phyloP scores from a whole-genome alignment of 2,888 invertebrate genomes.

The Stictocephala bisonia region DNA sequence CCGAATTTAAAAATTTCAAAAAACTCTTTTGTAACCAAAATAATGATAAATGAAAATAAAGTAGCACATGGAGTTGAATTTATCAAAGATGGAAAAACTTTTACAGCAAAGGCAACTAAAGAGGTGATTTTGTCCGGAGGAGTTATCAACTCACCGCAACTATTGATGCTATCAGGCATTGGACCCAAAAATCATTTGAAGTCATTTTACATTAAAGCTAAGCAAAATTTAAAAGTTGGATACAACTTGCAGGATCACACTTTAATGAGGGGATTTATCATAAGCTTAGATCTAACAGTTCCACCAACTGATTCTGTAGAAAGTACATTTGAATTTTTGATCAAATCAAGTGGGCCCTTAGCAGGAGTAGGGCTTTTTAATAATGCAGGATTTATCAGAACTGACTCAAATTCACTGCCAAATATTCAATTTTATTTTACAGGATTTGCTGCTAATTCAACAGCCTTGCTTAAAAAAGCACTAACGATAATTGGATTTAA shows the following conservation, averaged over 20 bases:
- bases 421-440: neutral
- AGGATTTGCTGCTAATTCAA: neutral
- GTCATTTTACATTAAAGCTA: neutral
- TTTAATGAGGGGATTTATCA: neutral
- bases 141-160: neutral
- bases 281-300: neutral
- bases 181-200: neutral
- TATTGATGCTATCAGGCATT: neutral
- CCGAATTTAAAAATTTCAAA: neutral
- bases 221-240: neutral
- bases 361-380: neutral
- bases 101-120: neutral
- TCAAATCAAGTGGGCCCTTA: neutral
- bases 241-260: neutral
- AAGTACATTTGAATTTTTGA: neutral
- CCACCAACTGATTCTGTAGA: neutral
- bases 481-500: neutral
- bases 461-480: neutral
- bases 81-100: neutral
- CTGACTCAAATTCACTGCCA: neutral
- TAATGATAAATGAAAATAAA: neutral
- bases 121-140: neutral
- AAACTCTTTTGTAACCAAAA: neutral
- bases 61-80: neutral
- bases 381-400: neutral